These are phyloP conservation scores for Sebastes trivittatus DNA, from an alignment of 2,797 vertebrate species.

Conservation along the genomic window DNA sequence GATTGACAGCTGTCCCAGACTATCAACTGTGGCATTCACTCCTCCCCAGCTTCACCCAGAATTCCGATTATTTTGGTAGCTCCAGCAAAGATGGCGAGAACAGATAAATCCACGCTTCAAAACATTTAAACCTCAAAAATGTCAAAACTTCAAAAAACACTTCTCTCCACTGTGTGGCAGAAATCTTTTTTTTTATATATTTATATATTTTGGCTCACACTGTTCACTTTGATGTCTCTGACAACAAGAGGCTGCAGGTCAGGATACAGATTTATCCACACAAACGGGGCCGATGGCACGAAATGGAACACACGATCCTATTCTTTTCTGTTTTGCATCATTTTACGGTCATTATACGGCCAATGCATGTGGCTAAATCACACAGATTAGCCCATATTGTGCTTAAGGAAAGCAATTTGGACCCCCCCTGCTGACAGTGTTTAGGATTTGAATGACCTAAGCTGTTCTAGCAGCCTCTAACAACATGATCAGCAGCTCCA, in stretches of 20 bases:
- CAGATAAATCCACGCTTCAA: conserved; percentile 5
- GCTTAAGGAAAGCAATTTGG: conserved; percentile 16
- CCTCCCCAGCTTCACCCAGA: neutral
- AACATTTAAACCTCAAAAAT: conserved; percentile 38
- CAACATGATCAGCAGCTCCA: conserved; percentile 47
- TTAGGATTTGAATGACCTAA: conserved; percentile 39
- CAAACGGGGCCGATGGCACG: neutral
- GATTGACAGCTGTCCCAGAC: conserved; percentile 58
- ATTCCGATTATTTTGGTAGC: conserved; percentile 7
- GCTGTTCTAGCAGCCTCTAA: conserved; percentile 17
- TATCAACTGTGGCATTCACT: conserved; percentile 23
- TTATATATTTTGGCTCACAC: neutral
- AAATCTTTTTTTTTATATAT: neutral
- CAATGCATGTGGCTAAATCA: neutral
- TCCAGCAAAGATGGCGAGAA: neutral
- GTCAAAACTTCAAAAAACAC: conserved; percentile 26
- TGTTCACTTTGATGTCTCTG: neutral
- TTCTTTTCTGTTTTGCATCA: neutral
- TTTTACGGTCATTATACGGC: neutral
- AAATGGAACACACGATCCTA: neutral
- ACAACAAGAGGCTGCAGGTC: neutral
- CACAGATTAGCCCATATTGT: conserved; percentile 26
- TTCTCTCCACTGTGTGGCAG: neutral
- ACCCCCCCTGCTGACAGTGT: neutral
- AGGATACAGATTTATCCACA: neutral